Evolutionary conservation across 2,888 invertebrate species (phyloP).

Genomic region (Protonemura montana): DNA sequence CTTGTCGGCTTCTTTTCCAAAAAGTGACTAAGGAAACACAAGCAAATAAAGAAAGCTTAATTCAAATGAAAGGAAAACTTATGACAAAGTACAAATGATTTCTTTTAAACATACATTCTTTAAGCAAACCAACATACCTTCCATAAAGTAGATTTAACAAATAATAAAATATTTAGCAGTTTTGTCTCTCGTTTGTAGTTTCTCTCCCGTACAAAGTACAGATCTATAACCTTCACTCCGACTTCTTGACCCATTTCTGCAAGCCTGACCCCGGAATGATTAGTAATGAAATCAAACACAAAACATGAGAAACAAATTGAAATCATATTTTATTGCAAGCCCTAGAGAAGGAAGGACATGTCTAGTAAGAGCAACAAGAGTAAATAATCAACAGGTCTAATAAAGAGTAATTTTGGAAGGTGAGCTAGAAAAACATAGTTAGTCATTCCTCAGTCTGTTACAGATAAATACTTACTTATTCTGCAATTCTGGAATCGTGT

Average conservation of each 20-base stretch:
- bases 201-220: slow-evolving; percentile 92
- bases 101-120: background rate
- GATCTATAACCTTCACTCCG: slow-evolving; percentile 89
- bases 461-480: slow-evolving; percentile 72
- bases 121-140: slow-evolving; percentile 69
- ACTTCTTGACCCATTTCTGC: slow-evolving; percentile 96
- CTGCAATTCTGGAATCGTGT: slow-evolving; percentile 94
- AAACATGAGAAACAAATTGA: background rate
- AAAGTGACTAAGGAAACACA: slow-evolving; percentile 74
- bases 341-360: too few species aligned
- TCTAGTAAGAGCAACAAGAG: too few species aligned
- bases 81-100: too few species aligned
- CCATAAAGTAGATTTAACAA: slow-evolving; percentile 96
- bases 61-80: too few species aligned
- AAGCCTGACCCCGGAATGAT: slow-evolving; percentile 67
- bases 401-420: background rate
- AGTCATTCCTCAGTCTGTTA: too few species aligned
- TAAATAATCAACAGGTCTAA: too few species aligned
- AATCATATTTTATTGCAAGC: too few species aligned
- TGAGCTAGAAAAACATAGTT: too few species aligned
- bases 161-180: slow-evolving; percentile 90
- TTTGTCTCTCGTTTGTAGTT: slow-evolving; percentile 95
- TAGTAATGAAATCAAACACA: background rate
- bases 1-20: slow-evolving; percentile 98
- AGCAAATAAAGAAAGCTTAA: slow-evolving; percentile 29